Evolutionary conservation across 1,140 invertebrate species (phyloP).

Genomic region (Nephotettix cincticeps): DNA sequence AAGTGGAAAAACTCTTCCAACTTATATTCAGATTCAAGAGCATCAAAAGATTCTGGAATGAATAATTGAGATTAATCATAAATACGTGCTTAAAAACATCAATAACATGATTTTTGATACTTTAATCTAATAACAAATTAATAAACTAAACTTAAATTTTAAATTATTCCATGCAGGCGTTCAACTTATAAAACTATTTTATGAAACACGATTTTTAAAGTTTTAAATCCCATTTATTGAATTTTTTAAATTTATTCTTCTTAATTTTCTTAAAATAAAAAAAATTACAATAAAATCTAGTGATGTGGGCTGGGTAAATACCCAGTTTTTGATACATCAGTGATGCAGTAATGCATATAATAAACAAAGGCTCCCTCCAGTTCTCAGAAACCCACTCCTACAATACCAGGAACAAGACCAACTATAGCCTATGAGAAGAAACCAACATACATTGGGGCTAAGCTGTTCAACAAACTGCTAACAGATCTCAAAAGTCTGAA

Average conservation of each 20-base stretch:
- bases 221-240: neutral
- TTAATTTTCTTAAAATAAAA: neutral
- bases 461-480: no score
- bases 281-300: neutral
- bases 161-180: neutral
- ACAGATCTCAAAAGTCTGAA: no score
- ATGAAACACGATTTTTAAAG: neutral
- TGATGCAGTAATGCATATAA: no score
- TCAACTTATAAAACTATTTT: neutral
- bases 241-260: neutral
- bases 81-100: neutral
- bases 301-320: no score
- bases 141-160: neutral
- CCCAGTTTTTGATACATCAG: no score
- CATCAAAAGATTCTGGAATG: slow-evolving; percentile 5
- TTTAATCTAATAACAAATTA: neutral
- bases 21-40: neutral
- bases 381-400: no score
- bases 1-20: neutral
- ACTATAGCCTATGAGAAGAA: no score
- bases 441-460: no score
- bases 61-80: neutral
- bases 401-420: no score
- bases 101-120: neutral
- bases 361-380: no score